Evolutionary conservation across 2,113 vertebrate genomes (phyloP), one percentile per base, ranked within the genome.

Genomic region (Smithornis capensis): DNA sequence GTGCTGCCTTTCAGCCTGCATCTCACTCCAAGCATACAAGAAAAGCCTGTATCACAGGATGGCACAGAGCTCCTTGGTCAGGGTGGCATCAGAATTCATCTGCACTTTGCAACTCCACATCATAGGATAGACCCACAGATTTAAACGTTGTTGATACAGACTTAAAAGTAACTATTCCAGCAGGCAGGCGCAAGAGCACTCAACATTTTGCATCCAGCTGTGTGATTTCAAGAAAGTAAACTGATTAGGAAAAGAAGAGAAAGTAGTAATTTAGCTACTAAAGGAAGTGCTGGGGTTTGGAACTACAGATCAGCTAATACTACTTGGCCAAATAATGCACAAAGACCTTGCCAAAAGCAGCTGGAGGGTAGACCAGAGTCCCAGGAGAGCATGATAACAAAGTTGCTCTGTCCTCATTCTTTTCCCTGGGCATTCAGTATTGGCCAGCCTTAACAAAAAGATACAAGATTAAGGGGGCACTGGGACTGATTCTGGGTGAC

Each of bases 31-130:
- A 33, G 31, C 10, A 1, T 18, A 1, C 8, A 24, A 40, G 67
- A 87, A 76, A 60, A 18, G 4, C 15, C 28, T 49, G 12, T 38
- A 14, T n/a, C 24, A 49, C 12, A 7, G 55, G 31, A 53, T 10
- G 28, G 19, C 45, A 35, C 10, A 16, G 31, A 85, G 38, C 42
- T 71, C 33, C 42, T 52, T 5, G 9, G 25, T 27, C 37, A n/a
- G 45, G 27, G 10, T 22, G 45, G 40, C 19, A 62, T 62, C 78
- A 50, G 1, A 0, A 0, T 11, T 9, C 10, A 1, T 23, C 69
- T 38, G 44, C 23, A 4, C 35, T 78, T 50, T 16, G 23, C 35
- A 63, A 19, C 7, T 50, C 38, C 15, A 8, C 14, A 4, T 18
- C 33, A 28, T 14, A 15, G 40, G 19, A 4, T 1, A 56, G 25